Evolutionary conservation across 1,140 invertebrate species (phyloP).

Genomic region (Tetramorium alpestre): DNA sequence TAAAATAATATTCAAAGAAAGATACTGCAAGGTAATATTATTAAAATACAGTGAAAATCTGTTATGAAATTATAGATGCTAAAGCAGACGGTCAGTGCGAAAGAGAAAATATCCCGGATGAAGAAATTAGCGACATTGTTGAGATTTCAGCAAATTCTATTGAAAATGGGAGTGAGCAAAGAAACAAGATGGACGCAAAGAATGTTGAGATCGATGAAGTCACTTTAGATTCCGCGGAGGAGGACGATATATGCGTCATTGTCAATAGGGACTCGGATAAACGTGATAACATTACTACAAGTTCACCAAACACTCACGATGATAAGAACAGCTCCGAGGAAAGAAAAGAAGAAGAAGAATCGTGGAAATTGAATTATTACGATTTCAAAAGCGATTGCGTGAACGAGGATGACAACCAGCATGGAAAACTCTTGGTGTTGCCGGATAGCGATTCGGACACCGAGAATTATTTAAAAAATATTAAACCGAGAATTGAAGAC

Average conservation of each 20-base stretch:
- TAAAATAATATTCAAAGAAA: not conserved
- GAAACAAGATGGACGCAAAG: constrained; percentile 33
- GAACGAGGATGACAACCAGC: constrained; percentile 80
- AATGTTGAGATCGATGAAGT: constrained; percentile 75
- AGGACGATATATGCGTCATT: constrained; percentile 79
- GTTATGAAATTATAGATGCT: not conserved
- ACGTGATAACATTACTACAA: constrained; percentile 53
- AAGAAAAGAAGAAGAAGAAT: constrained; percentile 57
- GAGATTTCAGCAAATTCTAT: constrained; percentile 54
- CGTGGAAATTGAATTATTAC: constrained; percentile 64
- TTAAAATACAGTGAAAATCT: not conserved
- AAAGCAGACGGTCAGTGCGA: not conserved
- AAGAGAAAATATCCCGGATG: not conserved
- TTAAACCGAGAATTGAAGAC: constrained; percentile 87
- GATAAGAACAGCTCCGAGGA: not conserved
- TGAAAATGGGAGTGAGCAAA: constrained; percentile 24
- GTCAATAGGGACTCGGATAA: constrained; percentile 73
- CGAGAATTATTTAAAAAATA: constrained; percentile 88
- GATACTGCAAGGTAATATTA: constrained; percentile 18
- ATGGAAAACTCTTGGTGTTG: constrained; percentile 87
- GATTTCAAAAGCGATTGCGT: constrained; percentile 65
- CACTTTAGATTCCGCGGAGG: constrained; percentile 78
- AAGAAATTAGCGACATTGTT: constrained; percentile 50
- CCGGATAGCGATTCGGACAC: constrained; percentile 89
- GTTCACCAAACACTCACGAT: not conserved